Conservation (phyloP, 2,888 invertebrate genomes). For the Busseola fusca region DNA sequence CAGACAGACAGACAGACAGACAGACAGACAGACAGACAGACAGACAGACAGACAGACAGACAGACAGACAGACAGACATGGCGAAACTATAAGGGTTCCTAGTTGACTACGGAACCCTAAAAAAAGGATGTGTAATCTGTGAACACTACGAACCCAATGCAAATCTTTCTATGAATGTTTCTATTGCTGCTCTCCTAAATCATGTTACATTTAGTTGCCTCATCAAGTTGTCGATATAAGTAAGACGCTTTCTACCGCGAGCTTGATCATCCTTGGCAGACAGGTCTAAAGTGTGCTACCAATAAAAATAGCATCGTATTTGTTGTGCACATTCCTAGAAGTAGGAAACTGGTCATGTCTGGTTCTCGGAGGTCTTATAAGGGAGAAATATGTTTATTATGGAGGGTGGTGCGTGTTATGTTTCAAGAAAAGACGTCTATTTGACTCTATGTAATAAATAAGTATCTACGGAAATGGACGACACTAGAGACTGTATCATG, state of each 20-base stretch:
- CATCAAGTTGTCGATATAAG: constrained; percentile 24
- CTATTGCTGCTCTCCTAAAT: background rate
- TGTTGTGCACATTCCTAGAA: constrained; percentile 35
- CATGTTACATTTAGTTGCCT: constrained; percentile 16
- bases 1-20: too few relatives aligned
- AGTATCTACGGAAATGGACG: background rate
- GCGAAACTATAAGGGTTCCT: too few relatives aligned
- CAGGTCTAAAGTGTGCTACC: constrained; percentile 46
- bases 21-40: too few relatives aligned
- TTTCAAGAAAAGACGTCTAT: background rate
- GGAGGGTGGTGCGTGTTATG: background rate
- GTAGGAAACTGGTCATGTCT: constrained; percentile 1
- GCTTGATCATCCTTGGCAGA: constrained; percentile 43
- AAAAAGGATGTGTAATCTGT: background rate
- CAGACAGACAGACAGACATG: too few relatives aligned
- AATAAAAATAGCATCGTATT: constrained; percentile 50
- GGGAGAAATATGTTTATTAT: background rate
- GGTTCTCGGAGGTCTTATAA: background rate
- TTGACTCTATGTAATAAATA: background rate
- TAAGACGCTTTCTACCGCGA: constrained; percentile 51
- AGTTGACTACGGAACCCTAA: too few relatives aligned
- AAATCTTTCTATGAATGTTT: background rate
- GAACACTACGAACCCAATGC: too few relatives aligned
- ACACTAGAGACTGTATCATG: background rate
- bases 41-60: too few relatives aligned